Base-by-base conservation (phyloP, 2,888 invertebrate species). In the Celastrina argiolus region DNA sequence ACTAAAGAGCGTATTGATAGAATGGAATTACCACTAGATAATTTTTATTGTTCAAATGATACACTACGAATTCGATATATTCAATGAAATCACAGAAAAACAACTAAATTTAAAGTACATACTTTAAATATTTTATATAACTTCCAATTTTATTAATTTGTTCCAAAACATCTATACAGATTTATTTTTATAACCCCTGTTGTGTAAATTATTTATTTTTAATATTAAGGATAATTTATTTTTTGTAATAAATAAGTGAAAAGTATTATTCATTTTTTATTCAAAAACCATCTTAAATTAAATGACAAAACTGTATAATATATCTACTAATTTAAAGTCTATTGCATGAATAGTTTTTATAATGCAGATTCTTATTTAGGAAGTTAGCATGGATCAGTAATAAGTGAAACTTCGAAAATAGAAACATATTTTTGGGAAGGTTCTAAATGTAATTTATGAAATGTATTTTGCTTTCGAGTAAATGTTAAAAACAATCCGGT, bases 121-220 rank as follows among this genome's bases (percentile, higher is more conserved):
- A 5, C 7, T 34, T 34, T 34, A 34, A 34, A 5, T 41, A 5
- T n/a, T 41, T 41, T 0, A 41, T 41, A n/a, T 31, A 31, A 31
- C 31, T 31, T 2, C 1, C 31, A 31, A 31, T 31, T 31, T 31
- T 31, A 7, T 31, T 3, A 31, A n/a, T n/a, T 31, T 31, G 2
- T 5, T 31, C 31, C 0, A 28, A 36, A 36, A 16, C 16, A 42
- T n/a, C 18, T 7, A 16, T 1, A 42, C 16, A 65, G 39, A 58
- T 31, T 65, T 58, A 64, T 39, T 67, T 59, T 8, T 36, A 56
- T 14, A 58, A 31, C 51, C 10, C 34, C 34, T 51, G 51, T 39
- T 63, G 4, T 45, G 34, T 64, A n/a, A 64, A 64, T n/a, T 34
- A 45, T 64, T 28, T 34, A 51, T 36, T 34, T 2, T 36, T 42